Conservation (phyloP, 2,113 vertebrate species). For the Etia nguti region DNA sequence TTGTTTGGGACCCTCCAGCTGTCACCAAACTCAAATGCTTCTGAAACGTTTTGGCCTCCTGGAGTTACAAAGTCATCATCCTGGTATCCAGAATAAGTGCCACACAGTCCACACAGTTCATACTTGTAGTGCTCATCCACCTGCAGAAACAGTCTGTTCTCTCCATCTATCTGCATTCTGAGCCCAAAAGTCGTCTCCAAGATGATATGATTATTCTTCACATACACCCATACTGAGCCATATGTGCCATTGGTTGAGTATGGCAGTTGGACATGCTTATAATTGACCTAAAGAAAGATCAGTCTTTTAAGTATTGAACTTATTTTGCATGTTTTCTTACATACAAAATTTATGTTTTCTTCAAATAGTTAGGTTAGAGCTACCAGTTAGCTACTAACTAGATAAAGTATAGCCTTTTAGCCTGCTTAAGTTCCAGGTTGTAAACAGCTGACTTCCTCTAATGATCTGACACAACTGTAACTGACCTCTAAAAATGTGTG, state of each 20-base stretch:
- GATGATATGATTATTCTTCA: constrained; percentile 31
- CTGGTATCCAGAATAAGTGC: constrained; percentile 70
- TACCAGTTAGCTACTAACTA: neutral
- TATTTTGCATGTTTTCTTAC: neutral
- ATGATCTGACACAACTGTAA: neutral
- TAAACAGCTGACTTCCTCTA: neutral
- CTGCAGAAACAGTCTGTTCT: constrained; percentile 70
- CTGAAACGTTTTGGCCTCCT: constrained; percentile 47
- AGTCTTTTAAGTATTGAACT: neutral
- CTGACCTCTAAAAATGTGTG: neutral
- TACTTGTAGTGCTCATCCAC: constrained; percentile 73
- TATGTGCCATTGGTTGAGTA: constrained; percentile 22
- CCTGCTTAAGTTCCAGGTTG: neutral
- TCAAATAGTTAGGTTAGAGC: neutral
- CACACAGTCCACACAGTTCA: constrained; percentile 73
- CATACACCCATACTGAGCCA: constrained; percentile 39
- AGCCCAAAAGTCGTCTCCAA: constrained; percentile 72
- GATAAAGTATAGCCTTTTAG: neutral
- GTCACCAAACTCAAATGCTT: constrained; percentile 66
- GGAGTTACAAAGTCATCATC: constrained; percentile 71
- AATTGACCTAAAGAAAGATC: constrained; percentile 48
- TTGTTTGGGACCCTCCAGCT: constrained; percentile 68
- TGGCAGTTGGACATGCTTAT: constrained; percentile 32
- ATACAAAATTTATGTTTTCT: neutral
- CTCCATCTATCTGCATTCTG: constrained; percentile 62